These are phyloP conservation scores for Sipha flava DNA, from an alignment of 1,140 invertebrate genomes.

Conservation along the genomic window DNA sequence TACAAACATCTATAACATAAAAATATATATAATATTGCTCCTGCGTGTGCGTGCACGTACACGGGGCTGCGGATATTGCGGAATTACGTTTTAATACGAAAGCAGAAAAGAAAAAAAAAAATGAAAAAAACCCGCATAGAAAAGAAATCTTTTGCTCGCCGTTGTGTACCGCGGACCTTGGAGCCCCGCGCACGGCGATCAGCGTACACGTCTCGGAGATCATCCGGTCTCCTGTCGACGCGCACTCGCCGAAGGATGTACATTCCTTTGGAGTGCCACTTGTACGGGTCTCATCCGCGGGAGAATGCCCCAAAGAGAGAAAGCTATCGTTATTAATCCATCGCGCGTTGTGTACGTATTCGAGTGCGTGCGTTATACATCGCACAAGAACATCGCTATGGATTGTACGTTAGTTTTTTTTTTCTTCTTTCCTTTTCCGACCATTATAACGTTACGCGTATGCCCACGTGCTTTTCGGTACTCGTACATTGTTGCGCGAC, in stretches of 20 bases:
- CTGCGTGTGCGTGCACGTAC: not conserved
- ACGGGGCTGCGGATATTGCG: not conserved
- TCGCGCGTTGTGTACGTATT: not conserved
- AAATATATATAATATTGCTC: not conserved
- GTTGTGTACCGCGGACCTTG: not conserved
- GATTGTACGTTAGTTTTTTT: not conserved
- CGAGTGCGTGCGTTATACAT: no score
- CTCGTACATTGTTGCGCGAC: not conserved
- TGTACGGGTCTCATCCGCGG: not conserved
- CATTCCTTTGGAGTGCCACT: constrained; percentile 15
- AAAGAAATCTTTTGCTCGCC: not conserved
- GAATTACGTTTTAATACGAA: constrained; percentile 24
- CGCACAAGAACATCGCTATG: no score
- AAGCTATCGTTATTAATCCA: not conserved
- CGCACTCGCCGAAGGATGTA: not conserved
- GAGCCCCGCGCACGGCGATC: not conserved
- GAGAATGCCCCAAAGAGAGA: not conserved
- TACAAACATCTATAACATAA: not conserved
- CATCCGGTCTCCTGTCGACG: constrained; percentile 18
- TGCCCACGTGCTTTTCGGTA: no score
- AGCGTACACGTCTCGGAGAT: not conserved
- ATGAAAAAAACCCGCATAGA: not conserved
- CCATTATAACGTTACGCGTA: not conserved
- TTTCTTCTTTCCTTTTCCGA: not conserved
- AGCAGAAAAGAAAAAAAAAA: not conserved